phyloP scores from a whole-genome alignment of 1,140 invertebrate genomes.

The Dreissena polymorpha region DNA sequence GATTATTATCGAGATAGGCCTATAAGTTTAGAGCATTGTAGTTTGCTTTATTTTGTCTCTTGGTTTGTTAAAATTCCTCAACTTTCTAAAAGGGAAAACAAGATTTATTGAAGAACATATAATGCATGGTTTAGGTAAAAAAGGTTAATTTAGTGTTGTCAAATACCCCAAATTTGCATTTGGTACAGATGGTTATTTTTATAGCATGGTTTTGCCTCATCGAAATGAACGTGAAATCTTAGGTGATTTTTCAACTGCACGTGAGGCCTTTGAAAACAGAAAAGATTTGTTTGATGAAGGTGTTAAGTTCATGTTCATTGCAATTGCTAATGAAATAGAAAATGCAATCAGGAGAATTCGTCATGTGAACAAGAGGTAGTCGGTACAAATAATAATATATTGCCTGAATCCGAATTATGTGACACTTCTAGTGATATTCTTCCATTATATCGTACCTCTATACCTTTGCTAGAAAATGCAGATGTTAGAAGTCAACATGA shows the following conservation, averaged over 20 bases:
- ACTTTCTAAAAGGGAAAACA: constrained; percentile 29
- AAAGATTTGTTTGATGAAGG: constrained; percentile 32
- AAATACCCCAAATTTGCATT: constrained; percentile 49
- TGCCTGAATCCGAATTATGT: no score
- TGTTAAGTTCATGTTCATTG: constrained; percentile 22
- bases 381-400: constrained; percentile 10
- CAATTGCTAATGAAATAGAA: constrained; percentile 50
- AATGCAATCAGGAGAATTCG: constrained; percentile 51
- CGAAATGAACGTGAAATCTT: constrained; percentile 34
- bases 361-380: constrained; percentile 20
- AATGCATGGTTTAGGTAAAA: constrained; percentile 40
- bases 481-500: neutral
- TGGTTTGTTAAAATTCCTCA: constrained; percentile 39
- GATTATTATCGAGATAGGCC: constrained; percentile 51
- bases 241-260: constrained; percentile 5
- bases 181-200: constrained; percentile 58
- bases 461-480: neutral
- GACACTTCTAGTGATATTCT: neutral
- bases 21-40: constrained; percentile 8
- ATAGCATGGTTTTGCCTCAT: constrained; percentile 58
- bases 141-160: constrained; percentile 31
- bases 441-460: neutral
- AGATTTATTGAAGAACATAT: constrained; percentile 9
- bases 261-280: constrained; percentile 47
- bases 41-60: constrained; percentile 47